Percentiles rank a stretch among this genome's conserved stretches.
Conservation (phyloP, 2,113 vertebrate species). For the Elephas maximus region DNA sequence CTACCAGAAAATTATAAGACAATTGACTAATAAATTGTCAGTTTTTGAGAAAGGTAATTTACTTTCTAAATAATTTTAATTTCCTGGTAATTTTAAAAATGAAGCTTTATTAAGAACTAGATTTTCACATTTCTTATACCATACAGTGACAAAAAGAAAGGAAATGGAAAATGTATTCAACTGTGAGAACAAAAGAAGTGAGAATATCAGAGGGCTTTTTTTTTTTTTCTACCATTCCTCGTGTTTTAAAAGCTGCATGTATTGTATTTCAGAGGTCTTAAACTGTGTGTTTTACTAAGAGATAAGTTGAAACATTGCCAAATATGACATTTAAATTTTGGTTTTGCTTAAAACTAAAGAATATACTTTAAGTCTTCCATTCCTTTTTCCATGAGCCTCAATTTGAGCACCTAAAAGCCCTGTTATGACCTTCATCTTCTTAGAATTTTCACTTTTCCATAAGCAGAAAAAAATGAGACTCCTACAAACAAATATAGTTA, state of each 20-base stretch:
- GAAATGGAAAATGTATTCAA: background rate
- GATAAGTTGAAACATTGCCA: conserved; percentile 19
- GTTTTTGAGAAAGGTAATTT: background rate
- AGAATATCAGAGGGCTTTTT: background rate
- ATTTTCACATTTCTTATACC: conserved; percentile 32
- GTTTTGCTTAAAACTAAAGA: conserved; percentile 19
- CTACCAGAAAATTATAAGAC: background rate
- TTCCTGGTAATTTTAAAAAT: background rate
- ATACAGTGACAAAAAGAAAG: background rate
- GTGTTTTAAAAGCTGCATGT: background rate
- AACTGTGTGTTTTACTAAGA: background rate
- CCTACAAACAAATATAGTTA: background rate
- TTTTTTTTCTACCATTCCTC: background rate
- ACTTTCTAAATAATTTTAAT: background rate
- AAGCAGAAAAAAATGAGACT: conserved; percentile 34
- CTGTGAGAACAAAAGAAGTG: conserved; percentile 1
- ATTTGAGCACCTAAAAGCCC: background rate
- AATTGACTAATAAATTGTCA: background rate
- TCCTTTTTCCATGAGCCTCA: background rate
- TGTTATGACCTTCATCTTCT: background rate
- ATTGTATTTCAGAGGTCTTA: background rate
- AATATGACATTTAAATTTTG: conserved; percentile 26
- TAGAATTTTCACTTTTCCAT: conserved; percentile 6
- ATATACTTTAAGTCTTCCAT: background rate
- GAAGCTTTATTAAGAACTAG: background rate